phyloP scores from a whole-genome alignment of 1,140 invertebrate genomes.

The Colletes latitarsis region DNA sequence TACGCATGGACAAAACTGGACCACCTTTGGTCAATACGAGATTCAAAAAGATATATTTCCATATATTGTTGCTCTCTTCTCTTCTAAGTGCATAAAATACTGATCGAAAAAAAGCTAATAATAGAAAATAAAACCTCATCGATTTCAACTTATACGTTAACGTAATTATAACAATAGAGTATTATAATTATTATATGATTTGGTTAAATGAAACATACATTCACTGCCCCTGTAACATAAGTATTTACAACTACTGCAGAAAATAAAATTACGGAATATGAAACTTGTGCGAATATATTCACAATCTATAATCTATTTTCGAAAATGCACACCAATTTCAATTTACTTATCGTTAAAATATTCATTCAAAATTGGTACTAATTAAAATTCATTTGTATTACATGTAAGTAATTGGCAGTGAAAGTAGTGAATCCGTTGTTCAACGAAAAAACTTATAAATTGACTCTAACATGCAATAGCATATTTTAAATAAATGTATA shows the following conservation, averaged over 20 bases:
- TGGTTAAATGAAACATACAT: conserved; percentile 30
- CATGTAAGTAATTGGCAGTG: conserved; percentile 54
- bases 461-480: conserved; percentile 34
- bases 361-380: conserved; percentile 39
- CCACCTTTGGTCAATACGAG: conserved; percentile 45
- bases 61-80: conserved; percentile 36
- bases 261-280: conserved; percentile 20
- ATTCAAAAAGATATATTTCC: conserved; percentile 57
- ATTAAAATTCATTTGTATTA: conserved; percentile 21
- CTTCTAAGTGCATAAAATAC: conserved; percentile 33
- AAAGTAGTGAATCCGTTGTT: conserved; percentile 52
- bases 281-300: conserved; percentile 36
- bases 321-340: conserved; percentile 14
- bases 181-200: not conserved
- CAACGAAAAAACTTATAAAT: conserved; percentile 42
- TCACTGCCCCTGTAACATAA: conserved; percentile 50
- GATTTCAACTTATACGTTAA: conserved; percentile 19
- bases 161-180: conserved; percentile 1
- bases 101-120: conserved; percentile 44
- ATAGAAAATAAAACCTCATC: conserved; percentile 33
- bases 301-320: conserved; percentile 41
- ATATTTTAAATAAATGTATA: conserved; percentile 55
- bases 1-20: conserved; percentile 33
- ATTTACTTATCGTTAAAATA: conserved; percentile 26
- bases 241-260: conserved; percentile 17